A percentile compares a stretch with the other conserved stretches of the same genome.
These are phyloP conservation scores for Synodontis membranacea DNA, from an alignment of 2,113 vertebrate species.

Conservation along the genomic window DNA sequence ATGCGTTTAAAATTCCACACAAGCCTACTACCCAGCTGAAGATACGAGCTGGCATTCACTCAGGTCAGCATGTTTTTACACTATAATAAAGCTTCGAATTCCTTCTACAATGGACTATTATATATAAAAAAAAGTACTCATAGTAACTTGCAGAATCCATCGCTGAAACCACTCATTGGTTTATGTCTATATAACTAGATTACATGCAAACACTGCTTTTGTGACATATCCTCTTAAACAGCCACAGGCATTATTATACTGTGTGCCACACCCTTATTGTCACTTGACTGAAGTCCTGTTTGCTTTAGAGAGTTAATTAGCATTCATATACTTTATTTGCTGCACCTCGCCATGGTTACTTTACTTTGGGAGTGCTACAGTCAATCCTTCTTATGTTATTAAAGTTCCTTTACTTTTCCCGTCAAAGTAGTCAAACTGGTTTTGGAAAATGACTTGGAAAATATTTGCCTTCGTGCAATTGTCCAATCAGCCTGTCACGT, in stretches of 20 bases:
- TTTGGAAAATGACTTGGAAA: neutral
- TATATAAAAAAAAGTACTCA: neutral
- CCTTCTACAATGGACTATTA: neutral
- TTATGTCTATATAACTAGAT: neutral
- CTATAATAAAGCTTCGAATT: neutral
- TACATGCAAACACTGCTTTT: neutral
- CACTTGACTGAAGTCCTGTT: neutral
- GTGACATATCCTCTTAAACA: neutral
- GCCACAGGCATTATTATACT: neutral
- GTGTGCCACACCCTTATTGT: neutral
- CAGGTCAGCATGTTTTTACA: constrained; percentile 61
- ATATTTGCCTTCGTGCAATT: neutral
- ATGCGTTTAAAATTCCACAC: constrained; percentile 75
- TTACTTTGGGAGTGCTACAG: neutral
- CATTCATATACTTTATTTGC: neutral
- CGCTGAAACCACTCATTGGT: neutral
- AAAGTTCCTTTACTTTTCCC: neutral
- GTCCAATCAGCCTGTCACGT: neutral
- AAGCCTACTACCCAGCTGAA: constrained; percentile 74
- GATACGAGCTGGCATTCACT: constrained; percentile 75
- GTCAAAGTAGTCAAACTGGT: neutral
- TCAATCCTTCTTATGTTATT: neutral
- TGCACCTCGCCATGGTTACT: neutral
- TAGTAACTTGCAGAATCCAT: neutral
- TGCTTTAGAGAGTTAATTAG: neutral